Evolutionary conservation across 64 coral and sea anemone species (phyloP), one percentile per base, ranked within the genome.

Genomic region (Montipora efflorescens): DNA sequence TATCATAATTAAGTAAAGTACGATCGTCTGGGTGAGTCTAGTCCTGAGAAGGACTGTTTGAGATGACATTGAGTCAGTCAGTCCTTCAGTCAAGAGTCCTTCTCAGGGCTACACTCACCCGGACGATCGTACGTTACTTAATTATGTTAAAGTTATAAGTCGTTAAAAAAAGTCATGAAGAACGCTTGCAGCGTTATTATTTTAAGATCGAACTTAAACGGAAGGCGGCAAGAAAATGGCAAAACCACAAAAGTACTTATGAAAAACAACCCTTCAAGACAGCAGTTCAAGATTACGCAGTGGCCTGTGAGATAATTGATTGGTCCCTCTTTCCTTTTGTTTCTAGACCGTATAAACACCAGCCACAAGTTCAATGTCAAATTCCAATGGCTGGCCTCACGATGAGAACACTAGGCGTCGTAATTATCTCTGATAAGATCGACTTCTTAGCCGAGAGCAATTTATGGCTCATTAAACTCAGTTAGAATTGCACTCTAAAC

Each of bases 391-490:
- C 76, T 46, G 44, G 64, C 15, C 62, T 86, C 64, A 19, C 8
- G 3, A 8, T 10, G 8, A 10, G 48, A 46, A 22, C 47, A 50
- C 20, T 47, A 86, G 59, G 44, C 46, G 8, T 86, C 18, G 9
- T 14, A 86, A 86, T n/a, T 86, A 71, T 68, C n/a, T 64, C 7
- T 20, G 82, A 86, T 86, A 86, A 86, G 7, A 86, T 86, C 82
- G 68, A 62, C 9, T 8, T 48, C 4, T 44, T 50, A 21, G 19
- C 46, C 62, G 7, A 21, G 45, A 50, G 64, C 47, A 86, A 72
- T 71, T 71, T 86, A 72, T n/a, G 49, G 82, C 82, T 86, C 66
- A 86, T 86, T 86, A 72, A 72, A 64, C 25, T 51, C 68, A 68
- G 81, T 12, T 69, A 43, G 67, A 43, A 21, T 71, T 15, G 67